Base-by-base conservation (phyloP, 1,140 invertebrate species). In the Drosophila mojavensis region DNA sequence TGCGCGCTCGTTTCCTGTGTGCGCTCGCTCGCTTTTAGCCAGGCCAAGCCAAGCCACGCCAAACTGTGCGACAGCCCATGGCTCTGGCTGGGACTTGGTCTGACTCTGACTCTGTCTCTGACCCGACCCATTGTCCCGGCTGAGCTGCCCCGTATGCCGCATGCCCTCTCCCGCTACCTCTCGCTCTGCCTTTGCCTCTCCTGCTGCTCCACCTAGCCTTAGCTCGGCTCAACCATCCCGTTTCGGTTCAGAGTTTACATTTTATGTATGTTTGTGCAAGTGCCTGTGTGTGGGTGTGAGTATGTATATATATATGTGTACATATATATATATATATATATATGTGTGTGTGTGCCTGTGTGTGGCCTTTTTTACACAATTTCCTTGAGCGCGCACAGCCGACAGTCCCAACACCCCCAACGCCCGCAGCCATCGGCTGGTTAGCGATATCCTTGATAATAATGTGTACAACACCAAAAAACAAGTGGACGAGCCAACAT, bases 181-280 rank as follows among this genome's bases (percentile, higher is more conserved):
- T 9, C 9, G n/a, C 15, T 17, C 43, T 15, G n/a, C 11, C 15
- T n/a, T n/a, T 47, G 11, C 50, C 39, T 11, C 43, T 15, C 7
- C 20, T 30, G 45, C 28, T 55, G 26, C 30, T 45, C 55, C 41
- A 39, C 28, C 43, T 41, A 20, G 15, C 20, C 36, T 30, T 17
- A 20, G 50, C 50, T 64, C n/a, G 20, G 28, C 53, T 26, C 43
- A 55, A 55, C 26, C 43, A 11, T 64, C 74, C 82, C 67, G 72
- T 73, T 86, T 89, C 76, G 82, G 83, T 89, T 85, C 81, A 89
- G 75, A 89, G 83, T 85, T 86, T 85, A 85, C 82, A 86, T 81
- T 86, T 85, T 75, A 85, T 85, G 59, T 81, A 75, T 83, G 70
- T 70, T 62, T 68, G 53, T 33, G 28, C 30, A 20, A 11, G 30